Conservation (phyloP, 2,113 vertebrate species). For the Tringa solitaria region DNA sequence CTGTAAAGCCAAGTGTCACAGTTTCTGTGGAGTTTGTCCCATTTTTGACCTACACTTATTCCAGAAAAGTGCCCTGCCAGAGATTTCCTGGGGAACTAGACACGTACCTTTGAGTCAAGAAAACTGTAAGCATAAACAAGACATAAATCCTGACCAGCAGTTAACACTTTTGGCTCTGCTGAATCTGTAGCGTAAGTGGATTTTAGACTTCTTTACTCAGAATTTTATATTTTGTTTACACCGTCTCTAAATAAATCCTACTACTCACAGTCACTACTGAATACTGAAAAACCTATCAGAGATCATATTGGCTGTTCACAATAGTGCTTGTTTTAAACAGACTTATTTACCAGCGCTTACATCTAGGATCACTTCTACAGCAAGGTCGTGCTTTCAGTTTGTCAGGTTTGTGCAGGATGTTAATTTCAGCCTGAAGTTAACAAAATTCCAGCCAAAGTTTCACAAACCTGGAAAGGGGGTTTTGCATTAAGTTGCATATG, state of each 20-base stretch:
- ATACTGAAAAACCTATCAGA: not conserved
- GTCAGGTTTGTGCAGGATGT: not conserved
- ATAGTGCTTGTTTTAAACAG: not conserved
- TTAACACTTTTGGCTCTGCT: not conserved
- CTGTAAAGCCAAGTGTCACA: not conserved
- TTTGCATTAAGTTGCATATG: not conserved
- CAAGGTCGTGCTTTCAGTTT: not conserved
- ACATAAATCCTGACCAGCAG: not conserved
- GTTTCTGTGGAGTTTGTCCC: not conserved
- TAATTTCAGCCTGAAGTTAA: not conserved
- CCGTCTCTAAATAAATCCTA: not conserved
- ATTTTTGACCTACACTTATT: not conserved
- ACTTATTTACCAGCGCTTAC: not conserved
- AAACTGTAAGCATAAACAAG: not conserved
- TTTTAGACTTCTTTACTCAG: not conserved
- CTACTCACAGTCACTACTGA: not conserved
- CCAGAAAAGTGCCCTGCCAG: not conserved
- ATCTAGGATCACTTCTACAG: not conserved
- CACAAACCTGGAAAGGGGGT: not conserved
- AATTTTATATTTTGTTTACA: not conserved
- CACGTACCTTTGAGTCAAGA: not conserved
- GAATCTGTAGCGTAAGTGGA: accelerated
- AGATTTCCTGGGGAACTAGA: not conserved
- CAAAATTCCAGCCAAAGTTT: not conserved
- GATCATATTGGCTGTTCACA: not conserved